phyloP scores from a whole-genome alignment of 2,797 vertebrate genomes.

The Enoplosus armatus region DNA sequence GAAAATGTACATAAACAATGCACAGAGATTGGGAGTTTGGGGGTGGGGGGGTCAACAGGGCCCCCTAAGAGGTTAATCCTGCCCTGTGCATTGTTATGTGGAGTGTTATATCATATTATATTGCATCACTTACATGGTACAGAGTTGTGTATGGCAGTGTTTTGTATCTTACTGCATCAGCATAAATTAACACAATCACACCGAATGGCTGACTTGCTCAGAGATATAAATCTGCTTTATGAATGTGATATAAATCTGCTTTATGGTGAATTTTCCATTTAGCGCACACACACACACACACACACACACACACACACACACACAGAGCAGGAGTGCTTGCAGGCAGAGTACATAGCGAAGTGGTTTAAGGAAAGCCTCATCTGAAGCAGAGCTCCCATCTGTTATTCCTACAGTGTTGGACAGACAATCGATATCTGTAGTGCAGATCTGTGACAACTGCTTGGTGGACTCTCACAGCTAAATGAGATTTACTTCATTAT shows the following conservation, averaged over 20 bases:
- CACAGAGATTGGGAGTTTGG: background rate
- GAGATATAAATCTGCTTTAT: conserved; percentile 67
- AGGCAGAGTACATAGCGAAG: conserved; percentile 27
- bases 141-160: background rate
- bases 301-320: conserved; percentile 2
- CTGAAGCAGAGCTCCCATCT: conserved; percentile 56
- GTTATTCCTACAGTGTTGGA: conserved; percentile 57
- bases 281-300: conserved; percentile 2
- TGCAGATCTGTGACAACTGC: conserved; percentile 60
- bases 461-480: conserved; percentile 46
- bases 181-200: conserved; percentile 42
- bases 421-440: conserved; percentile 69
- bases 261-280: conserved; percentile 36
- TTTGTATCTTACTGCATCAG: conserved; percentile 16
- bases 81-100: background rate
- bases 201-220: conserved; percentile 50
- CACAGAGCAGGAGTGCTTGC: conserved; percentile 7
- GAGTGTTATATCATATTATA: background rate
- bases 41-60: too few relatives aligned
- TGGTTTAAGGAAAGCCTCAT: conserved; percentile 52
- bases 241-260: conserved; percentile 64
- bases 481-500: conserved; percentile 76
- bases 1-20: background rate
- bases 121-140: too few relatives aligned
- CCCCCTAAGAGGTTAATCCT: background rate